Evolutionary conservation across 2,888 invertebrate genomes (phyloP).

Genomic region (Baronia brevicornis): DNA sequence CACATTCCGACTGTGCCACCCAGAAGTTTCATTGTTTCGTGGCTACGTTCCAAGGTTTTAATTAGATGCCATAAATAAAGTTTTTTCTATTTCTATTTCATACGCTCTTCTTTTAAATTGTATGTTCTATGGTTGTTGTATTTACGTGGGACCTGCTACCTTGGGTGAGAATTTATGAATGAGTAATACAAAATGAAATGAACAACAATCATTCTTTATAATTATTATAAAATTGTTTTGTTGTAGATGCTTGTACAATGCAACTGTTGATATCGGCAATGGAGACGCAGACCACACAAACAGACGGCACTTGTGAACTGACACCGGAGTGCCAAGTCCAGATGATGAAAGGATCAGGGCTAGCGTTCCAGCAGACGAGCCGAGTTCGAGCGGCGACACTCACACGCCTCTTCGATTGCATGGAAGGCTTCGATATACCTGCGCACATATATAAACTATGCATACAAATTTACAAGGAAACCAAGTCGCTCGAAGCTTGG

Average conservation of each 20-base stretch:
- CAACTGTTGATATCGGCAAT: conserved; percentile 62
- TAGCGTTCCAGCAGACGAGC: conserved; percentile 62
- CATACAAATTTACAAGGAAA: conserved; percentile 63
- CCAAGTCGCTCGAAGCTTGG: conserved; percentile 65
- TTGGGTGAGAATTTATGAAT: too few species aligned
- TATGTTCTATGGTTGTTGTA: too few species aligned
- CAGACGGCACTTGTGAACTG: conserved; percentile 53
- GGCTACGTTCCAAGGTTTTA: too few species aligned
- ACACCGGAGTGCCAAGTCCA: conserved; percentile 54
- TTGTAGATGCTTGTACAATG: conserved; percentile 67
- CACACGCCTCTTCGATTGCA: conserved; percentile 55
- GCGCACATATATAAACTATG: conserved; percentile 64
- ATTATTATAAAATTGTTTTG: not conserved
- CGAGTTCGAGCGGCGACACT: conserved; percentile 48
- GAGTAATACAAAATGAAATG: too few species aligned
- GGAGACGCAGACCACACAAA: conserved; percentile 56
- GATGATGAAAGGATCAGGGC: conserved; percentile 53
- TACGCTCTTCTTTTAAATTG: too few species aligned
- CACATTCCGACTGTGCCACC: too few species aligned
- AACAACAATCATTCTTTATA: too few species aligned
- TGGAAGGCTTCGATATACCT: conserved; percentile 51
- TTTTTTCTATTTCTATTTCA: too few species aligned
- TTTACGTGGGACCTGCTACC: too few species aligned
- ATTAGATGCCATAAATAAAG: too few species aligned
- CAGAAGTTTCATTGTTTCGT: too few species aligned